Evolutionary conservation across 2,113 vertebrate genomes (phyloP).

Genomic region (Hystrix brachyura): DNA sequence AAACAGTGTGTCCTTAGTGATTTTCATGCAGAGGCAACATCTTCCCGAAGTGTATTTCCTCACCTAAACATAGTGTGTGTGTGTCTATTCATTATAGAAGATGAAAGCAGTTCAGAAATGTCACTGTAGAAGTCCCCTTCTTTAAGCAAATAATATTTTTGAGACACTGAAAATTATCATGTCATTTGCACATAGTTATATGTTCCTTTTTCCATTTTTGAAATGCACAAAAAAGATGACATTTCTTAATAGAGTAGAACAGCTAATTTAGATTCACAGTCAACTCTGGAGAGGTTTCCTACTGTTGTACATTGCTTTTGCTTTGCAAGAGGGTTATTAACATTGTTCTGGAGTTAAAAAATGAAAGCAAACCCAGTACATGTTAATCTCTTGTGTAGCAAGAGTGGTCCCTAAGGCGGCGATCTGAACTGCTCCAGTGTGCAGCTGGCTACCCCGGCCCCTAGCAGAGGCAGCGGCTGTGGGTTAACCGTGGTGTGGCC

Average conservation of each 20-base stretch:
- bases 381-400: not conserved
- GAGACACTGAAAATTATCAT: constrained; percentile 55
- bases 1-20: not conserved
- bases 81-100: constrained; percentile 26
- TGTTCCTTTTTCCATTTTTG: constrained; percentile 35
- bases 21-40: constrained; percentile 38
- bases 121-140: constrained; percentile 15
- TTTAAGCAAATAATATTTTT: constrained; percentile 48
- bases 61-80: not conserved
- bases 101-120: constrained; percentile 32
- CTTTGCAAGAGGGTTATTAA: constrained; percentile 42
- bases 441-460: not conserved
- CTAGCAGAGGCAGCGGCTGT: not conserved
- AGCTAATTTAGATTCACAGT: constrained; percentile 33
- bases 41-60: not conserved
- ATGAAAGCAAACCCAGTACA: not conserved
- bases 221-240: constrained; percentile 28
- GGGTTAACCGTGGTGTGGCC: constrained; percentile 22
- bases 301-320: not conserved
- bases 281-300: constrained; percentile 9
- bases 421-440: not conserved
- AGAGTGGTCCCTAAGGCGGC: not conserved
- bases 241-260: constrained; percentile 7
- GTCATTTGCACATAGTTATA: constrained; percentile 6
- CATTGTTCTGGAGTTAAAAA: constrained; percentile 29